Conservation (phyloP, 1,140 invertebrate species). For the Harpegnathos saltator region DNA sequence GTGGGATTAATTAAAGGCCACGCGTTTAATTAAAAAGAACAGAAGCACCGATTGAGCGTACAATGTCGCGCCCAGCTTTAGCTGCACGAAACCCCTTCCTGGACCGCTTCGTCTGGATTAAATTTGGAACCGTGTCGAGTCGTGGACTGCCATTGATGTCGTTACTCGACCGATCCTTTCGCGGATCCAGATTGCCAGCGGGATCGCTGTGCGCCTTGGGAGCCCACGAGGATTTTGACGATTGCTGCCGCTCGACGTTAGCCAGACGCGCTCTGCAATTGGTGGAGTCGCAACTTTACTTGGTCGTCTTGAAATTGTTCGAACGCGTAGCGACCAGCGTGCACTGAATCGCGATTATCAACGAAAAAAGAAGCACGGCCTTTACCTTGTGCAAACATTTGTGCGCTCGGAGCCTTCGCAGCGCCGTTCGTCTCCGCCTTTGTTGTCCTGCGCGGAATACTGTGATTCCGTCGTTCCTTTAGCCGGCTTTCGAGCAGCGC, state of each 20-base stretch:
- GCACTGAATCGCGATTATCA: background rate
- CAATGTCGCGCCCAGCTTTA: slow-evolving; percentile 54
- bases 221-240: background rate
- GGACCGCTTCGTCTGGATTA: background rate
- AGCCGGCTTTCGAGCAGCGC: background rate
- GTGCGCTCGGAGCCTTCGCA: background rate
- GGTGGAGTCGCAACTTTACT: too few relatives aligned
- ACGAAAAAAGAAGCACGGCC: background rate
- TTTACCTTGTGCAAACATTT: slow-evolving; percentile 25
- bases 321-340: background rate
- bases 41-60: slow-evolving; percentile 20
- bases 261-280: slow-evolving; percentile 34
- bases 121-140: background rate
- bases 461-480: background rate
- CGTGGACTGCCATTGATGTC: background rate
- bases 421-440: background rate
- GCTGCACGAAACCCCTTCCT: slow-evolving; percentile 36
- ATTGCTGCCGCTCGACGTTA: slow-evolving; percentile 54
- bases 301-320: background rate
- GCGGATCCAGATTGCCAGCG: slow-evolving; percentile 13
- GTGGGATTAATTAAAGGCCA: background rate
- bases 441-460: background rate
- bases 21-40: slow-evolving; percentile 2
- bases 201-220: too few relatives aligned
- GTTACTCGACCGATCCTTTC: background rate